Base-by-base conservation (phyloP, 2,888 invertebrate genomes). In the Cheilosia scutellata region DNA sequence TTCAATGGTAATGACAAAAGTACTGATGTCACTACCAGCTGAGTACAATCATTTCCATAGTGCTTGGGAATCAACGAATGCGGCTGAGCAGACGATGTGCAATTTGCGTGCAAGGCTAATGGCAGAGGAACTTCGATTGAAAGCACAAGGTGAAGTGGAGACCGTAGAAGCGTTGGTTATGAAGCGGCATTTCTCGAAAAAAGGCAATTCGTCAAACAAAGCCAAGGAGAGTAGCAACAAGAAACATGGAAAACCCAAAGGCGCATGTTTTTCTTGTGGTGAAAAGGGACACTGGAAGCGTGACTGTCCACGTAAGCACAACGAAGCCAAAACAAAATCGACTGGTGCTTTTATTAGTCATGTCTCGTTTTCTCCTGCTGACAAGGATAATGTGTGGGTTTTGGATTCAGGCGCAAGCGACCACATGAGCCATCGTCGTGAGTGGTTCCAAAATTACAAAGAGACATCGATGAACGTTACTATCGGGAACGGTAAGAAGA, bases 31-130 rank as follows among this genome's bases (percentile, higher is more conserved):
- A 31, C 60, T 89, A 49, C 89, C 88, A 31, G 70, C 83, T 6
- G 63, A 88, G 49, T 88, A 74, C 37, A 90, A 89, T 60, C 90
- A 91, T 88, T 92, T 91, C 76, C 75, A 90, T 0, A 90, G 90
- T 0, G 91, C 87, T 27, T 89, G 88, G 88, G 88, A 89, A 60
- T 89, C 88, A 27, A 88, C 87, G 6, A 60, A 2, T 33, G 33
- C 33, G 33, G 5, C 33, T 33, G 33, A 40, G n/a, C 53, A 42
- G 31, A 66, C 40, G n/a, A 58, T 76, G 47, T 16, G 29, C 1
- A 53, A 51, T 16, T 55, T 72, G 47, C 51, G 44, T 4, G 13
- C 65, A 31, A 11, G 49, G 11, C 42, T 63, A 11, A 79, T 71
- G 71, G 63, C 44, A 11, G 57, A 63, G 27, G 78, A 79, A 27